A percentile compares a stretch with the other conserved stretches of the same genome.
These are phyloP conservation scores for Rhinatrema bivittatum DNA, from an alignment of 2,797 vertebrate genomes.

Conservation along the genomic window DNA sequence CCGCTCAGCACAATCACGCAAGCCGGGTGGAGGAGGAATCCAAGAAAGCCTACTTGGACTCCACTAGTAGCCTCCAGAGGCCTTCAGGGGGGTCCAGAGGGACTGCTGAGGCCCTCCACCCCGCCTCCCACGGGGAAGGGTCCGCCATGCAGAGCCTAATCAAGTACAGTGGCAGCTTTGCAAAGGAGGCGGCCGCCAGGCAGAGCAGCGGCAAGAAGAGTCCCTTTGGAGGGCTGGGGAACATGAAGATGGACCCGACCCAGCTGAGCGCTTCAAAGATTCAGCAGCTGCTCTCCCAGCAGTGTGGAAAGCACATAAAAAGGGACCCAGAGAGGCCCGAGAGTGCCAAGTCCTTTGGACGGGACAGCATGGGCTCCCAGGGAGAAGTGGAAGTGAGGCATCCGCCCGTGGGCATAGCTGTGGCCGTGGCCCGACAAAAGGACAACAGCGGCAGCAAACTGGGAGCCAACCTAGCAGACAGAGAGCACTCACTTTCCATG, in stretches of 20 bases:
- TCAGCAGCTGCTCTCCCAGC: constrained; percentile 68
- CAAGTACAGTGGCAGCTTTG: constrained; percentile 92
- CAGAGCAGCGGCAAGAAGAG: constrained; percentile 65
- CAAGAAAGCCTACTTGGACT: constrained; percentile 79
- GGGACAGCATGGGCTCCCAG: constrained; percentile 68
- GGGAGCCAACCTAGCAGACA: constrained; percentile 58
- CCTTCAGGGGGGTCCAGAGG: constrained; percentile 28
- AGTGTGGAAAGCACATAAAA: constrained; percentile 68
- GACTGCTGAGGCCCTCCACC: constrained; percentile 29
- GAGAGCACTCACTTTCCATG: constrained; percentile 70
- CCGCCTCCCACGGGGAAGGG: constrained; percentile 60
- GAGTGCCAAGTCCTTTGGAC: constrained; percentile 83
- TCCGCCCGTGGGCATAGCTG: constrained; percentile 89
- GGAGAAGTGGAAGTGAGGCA: constrained; percentile 87
- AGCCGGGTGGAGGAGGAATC: constrained; percentile 68
- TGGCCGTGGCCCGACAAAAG: constrained; percentile 91
- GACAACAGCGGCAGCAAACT: constrained; percentile 73
- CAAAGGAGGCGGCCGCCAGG: constrained; percentile 66
- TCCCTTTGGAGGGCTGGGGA: constrained; percentile 84
- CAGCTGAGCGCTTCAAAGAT: constrained; percentile 47
- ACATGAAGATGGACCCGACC: constrained; percentile 55
- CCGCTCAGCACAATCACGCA: constrained; percentile 80
- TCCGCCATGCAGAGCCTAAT: constrained; percentile 97
- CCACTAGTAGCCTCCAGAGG: constrained; percentile 53
- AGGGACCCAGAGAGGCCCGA: constrained; percentile 86